Percentiles rank a stretch among this genome's conserved stretches.
phyloP scores from a whole-genome alignment of 2,113 vertebrate species.

The Vidua chalybeata region DNA sequence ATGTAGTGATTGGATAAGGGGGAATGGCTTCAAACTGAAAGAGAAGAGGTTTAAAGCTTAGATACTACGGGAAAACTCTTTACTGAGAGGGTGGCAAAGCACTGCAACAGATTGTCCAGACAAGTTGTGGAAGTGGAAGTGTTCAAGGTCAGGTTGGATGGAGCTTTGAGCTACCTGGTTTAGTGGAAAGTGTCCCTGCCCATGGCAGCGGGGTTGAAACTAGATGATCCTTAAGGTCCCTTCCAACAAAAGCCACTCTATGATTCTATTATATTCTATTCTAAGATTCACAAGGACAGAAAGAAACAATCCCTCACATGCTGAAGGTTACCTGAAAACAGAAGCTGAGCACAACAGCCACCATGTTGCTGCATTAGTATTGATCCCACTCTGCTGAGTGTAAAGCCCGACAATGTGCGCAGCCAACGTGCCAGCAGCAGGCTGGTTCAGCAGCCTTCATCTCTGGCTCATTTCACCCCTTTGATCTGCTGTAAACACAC shows the following conservation, averaged over 20 bases:
- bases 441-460: background rate
- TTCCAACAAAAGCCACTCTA: background rate
- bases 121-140: background rate
- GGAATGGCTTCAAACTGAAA: background rate
- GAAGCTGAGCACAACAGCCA: background rate
- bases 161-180: background rate
- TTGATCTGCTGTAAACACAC: background rate
- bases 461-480: background rate
- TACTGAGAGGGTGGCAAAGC: background rate
- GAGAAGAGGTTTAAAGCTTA: background rate
- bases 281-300: background rate
- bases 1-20: background rate
- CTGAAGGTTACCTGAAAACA: background rate
- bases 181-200: background rate
- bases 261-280: background rate
- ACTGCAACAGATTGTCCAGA: background rate
- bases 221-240: background rate
- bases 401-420: background rate
- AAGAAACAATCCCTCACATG: background rate
- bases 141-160: background rate
- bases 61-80: background rate
- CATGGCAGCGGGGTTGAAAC: background rate
- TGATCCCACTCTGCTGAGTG: background rate
- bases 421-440: accelerated
- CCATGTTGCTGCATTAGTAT: background rate